These are phyloP conservation scores for Actinostola sp. DNA, from an alignment of 92 coral and sea anemone genomes.

Conservation along the genomic window DNA sequence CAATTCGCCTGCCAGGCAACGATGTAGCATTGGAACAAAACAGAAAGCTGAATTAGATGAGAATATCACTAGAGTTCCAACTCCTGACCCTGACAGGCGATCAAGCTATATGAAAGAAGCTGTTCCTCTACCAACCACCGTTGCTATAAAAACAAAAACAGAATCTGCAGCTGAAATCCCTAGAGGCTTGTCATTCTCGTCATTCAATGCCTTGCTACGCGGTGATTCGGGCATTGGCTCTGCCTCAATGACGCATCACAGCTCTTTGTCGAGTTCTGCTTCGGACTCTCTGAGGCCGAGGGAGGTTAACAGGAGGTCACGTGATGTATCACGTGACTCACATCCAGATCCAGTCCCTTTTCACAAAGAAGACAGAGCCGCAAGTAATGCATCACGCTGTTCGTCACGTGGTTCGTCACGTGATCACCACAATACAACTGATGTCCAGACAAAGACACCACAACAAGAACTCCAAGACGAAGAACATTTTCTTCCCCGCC, in stretches of 20 bases:
- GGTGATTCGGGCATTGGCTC: slow-evolving; percentile 32
- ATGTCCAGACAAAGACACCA: neutral
- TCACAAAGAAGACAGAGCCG: neutral
- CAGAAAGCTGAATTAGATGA: neutral
- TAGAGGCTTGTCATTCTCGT: slow-evolving; percentile 1
- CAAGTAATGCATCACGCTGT: slow-evolving; percentile 1
- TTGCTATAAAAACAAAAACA: slow-evolving; percentile 2
- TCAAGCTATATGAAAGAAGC: too few species aligned
- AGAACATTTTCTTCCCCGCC: slow-evolving; percentile 1
- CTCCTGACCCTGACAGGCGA: slow-evolving; percentile 2
- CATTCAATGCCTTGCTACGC: slow-evolving; percentile 11
- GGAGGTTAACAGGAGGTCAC: neutral
- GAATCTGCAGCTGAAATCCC: neutral
- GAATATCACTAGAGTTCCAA: neutral
- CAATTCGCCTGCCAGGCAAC: too few species aligned
- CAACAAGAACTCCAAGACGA: neutral
- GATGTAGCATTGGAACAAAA: neutral
- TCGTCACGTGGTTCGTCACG: neutral
- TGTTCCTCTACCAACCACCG: neutral
- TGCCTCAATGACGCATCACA: neutral
- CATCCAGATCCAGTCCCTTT: neutral
- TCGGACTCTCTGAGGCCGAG: slow-evolving; percentile 5
- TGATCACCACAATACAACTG: neutral
- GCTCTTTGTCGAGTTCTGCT: slow-evolving; percentile 2
- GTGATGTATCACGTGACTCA: neutral